Evolutionary conservation across 1,140 invertebrate species (phyloP).

Genomic region (Sminthurinus signatus): DNA sequence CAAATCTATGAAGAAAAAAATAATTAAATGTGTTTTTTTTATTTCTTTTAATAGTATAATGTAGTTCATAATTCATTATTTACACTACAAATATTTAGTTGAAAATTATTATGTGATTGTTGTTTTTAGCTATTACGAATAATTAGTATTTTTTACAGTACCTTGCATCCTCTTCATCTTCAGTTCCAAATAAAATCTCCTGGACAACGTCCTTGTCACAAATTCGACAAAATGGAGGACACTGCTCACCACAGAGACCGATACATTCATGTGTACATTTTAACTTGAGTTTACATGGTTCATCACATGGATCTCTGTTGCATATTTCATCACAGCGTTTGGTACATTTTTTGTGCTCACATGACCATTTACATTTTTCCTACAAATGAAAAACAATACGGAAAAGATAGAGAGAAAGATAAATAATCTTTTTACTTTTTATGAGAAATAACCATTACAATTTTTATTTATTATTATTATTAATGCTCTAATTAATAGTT

Average conservation of each 20-base stretch:
- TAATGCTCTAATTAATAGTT: neutral
- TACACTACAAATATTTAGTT: neutral
- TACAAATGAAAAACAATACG: conserved; percentile 17
- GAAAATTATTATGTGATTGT: too few relatives aligned
- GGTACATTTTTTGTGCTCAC: conserved; percentile 54
- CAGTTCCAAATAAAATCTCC: conserved; percentile 52
- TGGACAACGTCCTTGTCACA: conserved; percentile 50
- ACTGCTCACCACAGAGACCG: conserved; percentile 60
- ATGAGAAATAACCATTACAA: neutral
- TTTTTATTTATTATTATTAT: neutral
- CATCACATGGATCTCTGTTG: conserved; percentile 49
- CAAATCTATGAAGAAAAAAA: conserved; percentile 48
- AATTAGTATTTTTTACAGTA: too few relatives aligned
- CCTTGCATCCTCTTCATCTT: conserved; percentile 53
- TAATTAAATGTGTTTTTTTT: neutral
- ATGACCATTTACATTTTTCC: conserved; percentile 45
- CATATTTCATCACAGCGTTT: conserved; percentile 53
- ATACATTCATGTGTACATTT: conserved; percentile 15
- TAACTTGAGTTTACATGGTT: conserved; percentile 49
- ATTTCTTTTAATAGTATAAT: conserved; percentile 36
- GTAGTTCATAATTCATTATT: conserved; percentile 5
- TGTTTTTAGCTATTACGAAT: too few relatives aligned
- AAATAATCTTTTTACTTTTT: neutral
- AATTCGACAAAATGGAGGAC: conserved; percentile 47
- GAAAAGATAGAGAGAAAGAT: neutral